Percentiles rank a stretch among this genome's conserved stretches.
Conservation (phyloP, 2,797 vertebrate genomes). For the Sarcophilus harrisii region DNA sequence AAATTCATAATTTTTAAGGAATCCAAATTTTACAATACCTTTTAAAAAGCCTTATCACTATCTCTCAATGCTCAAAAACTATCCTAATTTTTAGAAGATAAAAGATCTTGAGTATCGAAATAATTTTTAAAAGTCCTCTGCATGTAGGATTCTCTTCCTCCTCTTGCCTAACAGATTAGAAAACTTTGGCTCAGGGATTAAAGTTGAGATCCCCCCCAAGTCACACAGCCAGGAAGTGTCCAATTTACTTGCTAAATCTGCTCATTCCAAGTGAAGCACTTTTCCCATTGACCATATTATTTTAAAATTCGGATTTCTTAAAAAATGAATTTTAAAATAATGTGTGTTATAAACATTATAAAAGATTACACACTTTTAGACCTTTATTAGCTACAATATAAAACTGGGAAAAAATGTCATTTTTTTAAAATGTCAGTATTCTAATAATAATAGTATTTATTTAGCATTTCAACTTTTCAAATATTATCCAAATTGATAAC, state of each 20-base stretch:
- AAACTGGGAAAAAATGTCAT: neutral
- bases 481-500: neutral
- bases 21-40: neutral
- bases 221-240: neutral
- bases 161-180: neutral
- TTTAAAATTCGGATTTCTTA: neutral
- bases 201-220: neutral
- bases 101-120: neutral
- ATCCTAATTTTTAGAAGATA: neutral
- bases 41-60: neutral
- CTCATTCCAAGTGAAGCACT: neutral
- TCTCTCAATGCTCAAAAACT: neutral
- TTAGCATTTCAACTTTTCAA: neutral
- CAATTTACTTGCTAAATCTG: neutral
- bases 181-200: neutral
- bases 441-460: neutral
- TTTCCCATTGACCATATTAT: neutral
- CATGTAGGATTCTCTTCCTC: neutral
- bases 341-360: neutral
- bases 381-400: conserved; percentile 8
- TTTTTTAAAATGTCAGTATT: neutral
- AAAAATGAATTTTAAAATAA: neutral
- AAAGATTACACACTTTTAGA: conserved; percentile 42
- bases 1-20: neutral
- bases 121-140: neutral